These are phyloP conservation scores for Molothrus ater DNA, from an alignment of 2,797 vertebrate species.

Conservation along the genomic window DNA sequence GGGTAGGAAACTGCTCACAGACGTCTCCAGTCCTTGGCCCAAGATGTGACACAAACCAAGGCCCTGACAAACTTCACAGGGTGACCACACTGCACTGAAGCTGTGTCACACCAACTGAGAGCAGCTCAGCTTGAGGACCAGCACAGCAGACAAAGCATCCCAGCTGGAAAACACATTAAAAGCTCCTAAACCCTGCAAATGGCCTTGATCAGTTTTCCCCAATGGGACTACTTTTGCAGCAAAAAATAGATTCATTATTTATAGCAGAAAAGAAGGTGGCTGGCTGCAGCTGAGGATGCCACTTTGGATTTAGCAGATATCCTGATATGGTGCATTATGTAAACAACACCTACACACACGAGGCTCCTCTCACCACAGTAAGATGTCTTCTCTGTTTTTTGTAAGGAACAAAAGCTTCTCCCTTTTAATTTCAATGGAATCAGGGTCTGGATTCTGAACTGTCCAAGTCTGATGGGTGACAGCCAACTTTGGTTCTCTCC, in stretches of 20 bases:
- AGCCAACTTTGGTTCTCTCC: background rate
- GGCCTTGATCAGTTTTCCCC: conserved; percentile 37
- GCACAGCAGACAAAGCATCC: conserved; percentile 4
- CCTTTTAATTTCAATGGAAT: background rate
- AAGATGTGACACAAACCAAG: background rate
- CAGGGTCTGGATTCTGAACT: background rate
- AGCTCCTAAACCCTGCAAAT: conserved; percentile 30
- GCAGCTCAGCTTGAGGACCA: background rate
- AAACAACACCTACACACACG: background rate
- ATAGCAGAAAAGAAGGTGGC: conserved; percentile 45
- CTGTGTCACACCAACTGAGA: background rate
- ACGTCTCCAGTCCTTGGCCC: background rate
- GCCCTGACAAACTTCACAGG: background rate
- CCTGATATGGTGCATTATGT: background rate
- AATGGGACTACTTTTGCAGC: background rate
- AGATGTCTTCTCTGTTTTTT: background rate
- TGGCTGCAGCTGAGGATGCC: conserved; percentile 4
- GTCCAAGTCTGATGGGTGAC: accelerated
- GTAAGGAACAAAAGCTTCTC: background rate
- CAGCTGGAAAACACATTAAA: conserved; percentile 60
- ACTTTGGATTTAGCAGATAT: conserved; percentile 2
- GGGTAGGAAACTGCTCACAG: background rate
- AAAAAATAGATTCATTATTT: conserved; percentile 63
- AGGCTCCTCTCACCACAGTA: background rate
- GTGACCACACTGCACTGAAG: background rate